Conservation (phyloP, 2,797 vertebrate species). For the Lagocephalus sceleratus region DNA sequence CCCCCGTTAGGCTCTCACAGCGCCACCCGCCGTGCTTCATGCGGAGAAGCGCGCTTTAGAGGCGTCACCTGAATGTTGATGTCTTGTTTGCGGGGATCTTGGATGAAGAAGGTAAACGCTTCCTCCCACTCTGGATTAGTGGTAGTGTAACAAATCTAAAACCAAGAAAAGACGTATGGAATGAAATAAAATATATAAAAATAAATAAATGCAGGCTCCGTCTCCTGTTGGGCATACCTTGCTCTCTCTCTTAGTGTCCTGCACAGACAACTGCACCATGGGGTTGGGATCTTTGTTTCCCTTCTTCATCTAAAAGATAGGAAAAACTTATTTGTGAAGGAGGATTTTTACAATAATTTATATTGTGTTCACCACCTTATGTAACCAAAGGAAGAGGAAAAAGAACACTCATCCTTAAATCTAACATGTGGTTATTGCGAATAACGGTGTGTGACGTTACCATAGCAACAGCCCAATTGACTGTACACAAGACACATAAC, state of each 20-base stretch:
- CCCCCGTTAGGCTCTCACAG: not conserved
- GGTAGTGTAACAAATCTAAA: constrained; percentile 81
- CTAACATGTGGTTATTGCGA: constrained; percentile 15
- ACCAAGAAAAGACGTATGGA: constrained; percentile 3
- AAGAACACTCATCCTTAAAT: constrained; percentile 16
- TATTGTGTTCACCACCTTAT: no score
- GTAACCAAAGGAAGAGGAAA: constrained; percentile 9
- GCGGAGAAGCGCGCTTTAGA: not conserved
- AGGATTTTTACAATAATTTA: no score
- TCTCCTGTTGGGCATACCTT: constrained; percentile 67
- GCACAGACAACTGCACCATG: constrained; percentile 86
- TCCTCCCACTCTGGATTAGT: constrained; percentile 85
- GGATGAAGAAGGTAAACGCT: constrained; percentile 91
- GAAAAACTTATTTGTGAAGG: constrained; percentile 2
- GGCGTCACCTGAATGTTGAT: constrained; percentile 83
- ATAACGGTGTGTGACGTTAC: constrained; percentile 14
- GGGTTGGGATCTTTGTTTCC: constrained; percentile 87
- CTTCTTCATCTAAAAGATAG: constrained; percentile 82
- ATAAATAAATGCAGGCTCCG: constrained; percentile 3
- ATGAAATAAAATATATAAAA: not conserved
- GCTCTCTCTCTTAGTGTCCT: constrained; percentile 86
- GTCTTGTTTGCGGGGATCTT: constrained; percentile 83
- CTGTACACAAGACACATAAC: constrained; percentile 1
- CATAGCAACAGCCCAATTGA: constrained; percentile 45
- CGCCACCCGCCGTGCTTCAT: not conserved